Percentiles rank a stretch among this genome's conserved stretches.
phyloP scores from a whole-genome alignment of 2,888 invertebrate genomes.

The Eupeodes luniger region DNA sequence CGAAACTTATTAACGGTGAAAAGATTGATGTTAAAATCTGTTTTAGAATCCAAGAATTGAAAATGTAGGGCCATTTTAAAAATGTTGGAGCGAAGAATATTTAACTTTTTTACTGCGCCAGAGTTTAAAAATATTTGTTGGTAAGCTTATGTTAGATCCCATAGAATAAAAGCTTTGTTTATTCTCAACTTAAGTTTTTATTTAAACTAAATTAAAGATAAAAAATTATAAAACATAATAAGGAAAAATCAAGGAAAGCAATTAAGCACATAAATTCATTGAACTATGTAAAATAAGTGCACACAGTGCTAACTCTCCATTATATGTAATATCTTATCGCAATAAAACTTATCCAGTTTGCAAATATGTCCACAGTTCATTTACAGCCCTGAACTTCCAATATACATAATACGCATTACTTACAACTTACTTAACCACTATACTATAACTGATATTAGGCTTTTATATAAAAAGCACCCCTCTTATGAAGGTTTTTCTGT shows the following conservation, averaged over 20 bases:
- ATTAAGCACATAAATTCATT: not conserved
- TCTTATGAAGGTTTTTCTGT: not conserved
- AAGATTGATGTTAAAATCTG: no score
- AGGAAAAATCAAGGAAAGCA: not conserved
- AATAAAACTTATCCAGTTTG: conserved; percentile 29
- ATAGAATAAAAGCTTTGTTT: no score
- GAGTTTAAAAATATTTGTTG: no score
- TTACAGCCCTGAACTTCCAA: not conserved
- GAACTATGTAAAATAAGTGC: not conserved
- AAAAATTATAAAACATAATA: no score
- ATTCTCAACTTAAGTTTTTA: no score
- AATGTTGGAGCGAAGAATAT: no score
- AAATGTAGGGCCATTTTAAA: no score
- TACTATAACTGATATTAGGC: conserved; percentile 4
- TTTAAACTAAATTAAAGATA: no score
- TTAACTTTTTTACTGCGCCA: no score
- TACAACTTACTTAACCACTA: conserved; percentile 7
- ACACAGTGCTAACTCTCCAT: not conserved
- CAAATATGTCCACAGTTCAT: conserved; percentile 32
- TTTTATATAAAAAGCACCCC: not conserved
- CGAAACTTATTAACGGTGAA: no score
- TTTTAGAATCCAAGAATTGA: no score
- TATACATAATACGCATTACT: not conserved
- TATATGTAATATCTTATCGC: conserved; percentile 25
- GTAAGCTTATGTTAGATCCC: no score